Evolutionary conservation across 2,797 vertebrate genomes (phyloP).

Genomic region (Coregonus suidteri): DNA sequence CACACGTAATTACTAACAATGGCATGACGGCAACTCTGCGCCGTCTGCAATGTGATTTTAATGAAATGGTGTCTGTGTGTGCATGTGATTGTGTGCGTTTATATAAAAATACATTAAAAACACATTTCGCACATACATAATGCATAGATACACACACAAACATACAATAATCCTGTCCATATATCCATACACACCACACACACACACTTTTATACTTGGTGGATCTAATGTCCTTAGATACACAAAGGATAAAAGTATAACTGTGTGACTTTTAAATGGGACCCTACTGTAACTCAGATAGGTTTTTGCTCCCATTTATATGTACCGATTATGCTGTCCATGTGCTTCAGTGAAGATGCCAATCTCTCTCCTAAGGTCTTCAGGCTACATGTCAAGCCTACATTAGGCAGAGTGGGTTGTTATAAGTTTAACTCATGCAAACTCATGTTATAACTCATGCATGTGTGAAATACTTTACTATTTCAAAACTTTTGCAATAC

Average conservation of each 20-base stretch:
- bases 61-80: slow-evolving; percentile 10
- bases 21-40: slow-evolving; percentile 19
- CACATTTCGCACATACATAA: neutral
- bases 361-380: too few species aligned
- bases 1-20: slow-evolving; percentile 34
- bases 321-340: too few species aligned
- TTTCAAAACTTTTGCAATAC: too few species aligned
- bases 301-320: neutral
- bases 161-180: neutral
- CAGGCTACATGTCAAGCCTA: too few species aligned
- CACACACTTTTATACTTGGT: slow-evolving; percentile 30
- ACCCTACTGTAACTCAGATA: neutral
- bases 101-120: neutral
- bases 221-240: slow-evolving; percentile 24
- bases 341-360: too few species aligned
- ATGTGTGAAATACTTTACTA: too few species aligned
- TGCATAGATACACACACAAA: slow-evolving; percentile 11
- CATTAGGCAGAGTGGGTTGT: too few species aligned
- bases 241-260: too few species aligned
- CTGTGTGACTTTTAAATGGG: neutral
- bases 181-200: slow-evolving; percentile 1
- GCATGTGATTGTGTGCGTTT: neutral
- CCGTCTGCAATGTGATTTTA: slow-evolving; percentile 25
- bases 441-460: too few species aligned
- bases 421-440: too few species aligned